Percentiles rank a stretch among this genome's conserved stretches.
These are phyloP conservation scores for Paramormyrops hopkinsi DNA, from an alignment of 2,797 vertebrate species.

Conservation along the genomic window DNA sequence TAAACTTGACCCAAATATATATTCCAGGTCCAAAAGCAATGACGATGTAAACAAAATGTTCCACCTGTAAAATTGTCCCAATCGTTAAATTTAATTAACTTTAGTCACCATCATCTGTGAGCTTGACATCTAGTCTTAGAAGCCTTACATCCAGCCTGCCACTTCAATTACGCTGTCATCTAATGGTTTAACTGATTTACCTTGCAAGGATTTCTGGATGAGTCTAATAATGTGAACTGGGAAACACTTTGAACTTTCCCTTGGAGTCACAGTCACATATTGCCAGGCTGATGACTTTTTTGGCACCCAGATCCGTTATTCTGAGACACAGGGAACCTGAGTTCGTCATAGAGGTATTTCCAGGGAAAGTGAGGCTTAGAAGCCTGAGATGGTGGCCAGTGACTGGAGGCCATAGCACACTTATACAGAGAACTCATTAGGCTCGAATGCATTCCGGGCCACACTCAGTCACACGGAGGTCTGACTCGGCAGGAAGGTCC, in stretches of 20 bases:
- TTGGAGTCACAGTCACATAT: neutral
- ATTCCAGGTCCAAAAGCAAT: neutral
- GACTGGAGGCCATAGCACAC: neutral
- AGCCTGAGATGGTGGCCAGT: neutral
- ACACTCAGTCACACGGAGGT: neutral
- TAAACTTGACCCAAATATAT: neutral
- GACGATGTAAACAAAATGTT: neutral
- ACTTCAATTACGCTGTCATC: neutral
- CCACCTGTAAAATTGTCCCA: neutral
- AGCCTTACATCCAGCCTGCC: neutral
- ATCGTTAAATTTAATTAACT: neutral
- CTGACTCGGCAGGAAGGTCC: neutral
- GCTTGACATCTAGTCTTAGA: neutral
- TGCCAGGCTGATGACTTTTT: neutral
- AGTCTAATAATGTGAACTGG: neutral
- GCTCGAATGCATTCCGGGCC: neutral
- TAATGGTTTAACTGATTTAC: neutral
- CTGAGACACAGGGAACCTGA: neutral
- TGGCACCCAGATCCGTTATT: neutral
- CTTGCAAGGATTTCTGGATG: neutral
- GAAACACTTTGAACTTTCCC: neutral
- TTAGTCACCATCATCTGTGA: neutral
- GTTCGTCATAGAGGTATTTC: neutral
- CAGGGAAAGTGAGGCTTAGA: neutral
- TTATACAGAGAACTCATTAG: neutral